Base-by-base conservation (phyloP, 2,888 invertebrate genomes). In the Rhimphoctona megacephalus region DNA sequence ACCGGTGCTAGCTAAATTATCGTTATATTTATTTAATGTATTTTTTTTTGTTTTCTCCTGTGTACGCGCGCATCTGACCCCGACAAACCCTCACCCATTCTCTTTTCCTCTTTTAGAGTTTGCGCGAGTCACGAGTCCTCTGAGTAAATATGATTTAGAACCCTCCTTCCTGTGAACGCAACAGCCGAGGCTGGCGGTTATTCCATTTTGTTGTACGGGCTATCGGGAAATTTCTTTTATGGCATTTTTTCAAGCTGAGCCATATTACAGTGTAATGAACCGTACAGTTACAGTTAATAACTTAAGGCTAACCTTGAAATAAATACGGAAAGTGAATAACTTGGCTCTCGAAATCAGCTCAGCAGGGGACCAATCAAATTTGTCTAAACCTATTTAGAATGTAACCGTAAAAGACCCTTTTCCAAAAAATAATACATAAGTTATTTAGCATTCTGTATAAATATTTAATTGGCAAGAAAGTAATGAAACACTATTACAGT, bases 21-120 rank as follows among this genome's bases (percentile, higher is more conserved):
- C 85, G 85, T 86, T 86, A 86, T 83, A 83, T 83, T 70, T 83
- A 72, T 86, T 83, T 86, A 86, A 86, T 83, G 83, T n/a, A 72
- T 69, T 85, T 87, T 81, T 85, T 86, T 85, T 83, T 57, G 25
- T 72, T 39, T 76, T 66, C 54, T 30, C 19, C 30, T 11, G 30
- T 70, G 30, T 46, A 67, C 70, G 54, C 76, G 70, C 74, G 70
- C 54, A 61, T 66, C 54, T 36, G 80, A 79, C 80, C 52, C 79
- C 22, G 66, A 33, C 70, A 25, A 49, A 33, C 81, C 57, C 25
- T 52, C 36, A 4, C 46, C 57, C 25, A 25, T 30, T 61, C 36
- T 57, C 61, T 14, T 14, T 49, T 57, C 49, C 81, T 46, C 77
- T 72, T 70, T 49, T 39, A 25, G 82, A 69, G 79, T 79, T 79